These are phyloP conservation scores for Aurelia coerulea DNA, from an alignment of 30 jellyfish, hydroid and myxozoan genomes.

Conservation along the genomic window DNA sequence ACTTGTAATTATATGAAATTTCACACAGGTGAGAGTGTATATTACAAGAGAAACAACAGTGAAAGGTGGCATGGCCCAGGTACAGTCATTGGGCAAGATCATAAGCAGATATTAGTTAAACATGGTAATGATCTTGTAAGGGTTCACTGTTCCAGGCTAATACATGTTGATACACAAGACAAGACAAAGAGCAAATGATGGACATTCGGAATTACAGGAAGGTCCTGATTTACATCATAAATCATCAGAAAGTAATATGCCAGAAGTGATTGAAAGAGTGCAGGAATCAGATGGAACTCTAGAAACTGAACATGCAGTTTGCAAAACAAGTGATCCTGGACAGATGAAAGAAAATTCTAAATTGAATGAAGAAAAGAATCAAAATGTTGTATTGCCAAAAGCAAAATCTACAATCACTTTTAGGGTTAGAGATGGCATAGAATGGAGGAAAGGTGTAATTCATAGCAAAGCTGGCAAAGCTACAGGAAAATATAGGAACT, in stretches of 20 bases:
- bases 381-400: not conserved
- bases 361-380: too few species aligned
- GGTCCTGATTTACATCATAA: too few species aligned
- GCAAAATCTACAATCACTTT: slow-evolving; percentile 16
- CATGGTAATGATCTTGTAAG: slow-evolving; percentile 40
- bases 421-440: slow-evolving; percentile 29
- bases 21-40: not conserved
- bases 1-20: not conserved
- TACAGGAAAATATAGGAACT: not conserved
- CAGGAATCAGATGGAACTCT: too few species aligned
- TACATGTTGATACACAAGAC: too few species aligned
- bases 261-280: too few species aligned
- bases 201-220: too few species aligned
- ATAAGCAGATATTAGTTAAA: slow-evolving; percentile 13
- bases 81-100: not conserved
- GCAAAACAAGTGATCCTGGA: too few species aligned
- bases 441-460: slow-evolving; percentile 41
- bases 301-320: too few species aligned
- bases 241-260: too few species aligned
- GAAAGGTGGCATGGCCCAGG: not conserved
- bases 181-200: too few species aligned
- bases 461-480: slow-evolving; percentile 64
- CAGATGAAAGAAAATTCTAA: too few species aligned
- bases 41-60: not conserved
- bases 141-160: not conserved